phyloP scores from a whole-genome alignment of 2,113 vertebrate genomes.

The Heptranchias perlo region DNA sequence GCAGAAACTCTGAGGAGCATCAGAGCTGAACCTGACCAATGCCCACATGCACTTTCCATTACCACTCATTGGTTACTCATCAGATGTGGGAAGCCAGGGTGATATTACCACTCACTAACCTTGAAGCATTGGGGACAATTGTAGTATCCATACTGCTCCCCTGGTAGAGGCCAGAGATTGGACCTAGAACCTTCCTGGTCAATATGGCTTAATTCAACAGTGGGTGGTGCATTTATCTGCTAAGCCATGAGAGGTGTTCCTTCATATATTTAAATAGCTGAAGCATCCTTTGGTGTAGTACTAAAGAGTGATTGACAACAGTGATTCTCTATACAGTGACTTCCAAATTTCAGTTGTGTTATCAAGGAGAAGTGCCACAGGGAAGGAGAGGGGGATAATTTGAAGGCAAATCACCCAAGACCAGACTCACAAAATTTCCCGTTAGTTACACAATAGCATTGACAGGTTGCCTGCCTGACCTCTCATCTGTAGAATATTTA shows the following conservation, averaged over 20 bases:
- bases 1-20: neutral
- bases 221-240: neutral
- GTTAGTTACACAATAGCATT: neutral
- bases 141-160: neutral
- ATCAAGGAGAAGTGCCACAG: neutral
- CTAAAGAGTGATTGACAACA: neutral
- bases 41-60: neutral
- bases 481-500: neutral
- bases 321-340: neutral
- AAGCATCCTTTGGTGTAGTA: neutral
- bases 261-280: neutral
- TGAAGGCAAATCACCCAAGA: neutral
- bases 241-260: neutral
- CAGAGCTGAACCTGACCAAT: neutral
- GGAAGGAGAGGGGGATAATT: neutral
- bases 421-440: neutral
- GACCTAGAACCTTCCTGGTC: neutral
- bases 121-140: neutral
- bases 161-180: neutral
- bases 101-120: neutral
- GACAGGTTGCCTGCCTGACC: neutral
- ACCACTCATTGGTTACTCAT: neutral
- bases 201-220: neutral
- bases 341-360: neutral
- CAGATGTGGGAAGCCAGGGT: neutral